These are phyloP conservation scores for Nomada ruficornis DNA, from an alignment of 2,888 invertebrate genomes.

Conservation along the genomic window DNA sequence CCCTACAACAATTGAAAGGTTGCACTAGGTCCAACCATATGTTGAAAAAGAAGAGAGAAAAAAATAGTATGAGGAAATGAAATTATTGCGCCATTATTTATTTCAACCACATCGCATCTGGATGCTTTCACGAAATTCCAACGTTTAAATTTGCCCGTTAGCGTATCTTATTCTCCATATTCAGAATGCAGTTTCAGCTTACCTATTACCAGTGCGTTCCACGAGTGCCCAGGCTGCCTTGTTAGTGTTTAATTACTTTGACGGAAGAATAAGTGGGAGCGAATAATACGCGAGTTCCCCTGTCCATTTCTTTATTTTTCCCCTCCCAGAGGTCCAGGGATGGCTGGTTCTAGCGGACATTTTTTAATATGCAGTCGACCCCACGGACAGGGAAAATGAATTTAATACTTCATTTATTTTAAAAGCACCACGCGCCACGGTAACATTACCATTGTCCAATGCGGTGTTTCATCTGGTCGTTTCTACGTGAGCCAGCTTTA, in stretches of 20 bases:
- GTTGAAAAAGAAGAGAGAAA: not conserved
- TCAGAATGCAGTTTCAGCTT: constrained; percentile 31
- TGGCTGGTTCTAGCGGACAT: constrained; percentile 39
- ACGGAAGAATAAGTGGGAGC: constrained; percentile 59
- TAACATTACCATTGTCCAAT: constrained; percentile 31
- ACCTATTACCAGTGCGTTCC: constrained; percentile 43
- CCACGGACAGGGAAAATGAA: constrained; percentile 68
- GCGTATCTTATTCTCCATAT: not conserved
- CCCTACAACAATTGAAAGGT: too few relatives aligned
- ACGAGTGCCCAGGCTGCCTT: constrained; percentile 55
- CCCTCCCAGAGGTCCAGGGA: not conserved
- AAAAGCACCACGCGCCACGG: constrained; percentile 33
- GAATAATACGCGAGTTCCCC: constrained; percentile 35
- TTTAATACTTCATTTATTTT: constrained; percentile 73
- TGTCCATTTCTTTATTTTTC: constrained; percentile 26
- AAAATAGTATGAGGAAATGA: constrained; percentile 1
- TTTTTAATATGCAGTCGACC: constrained; percentile 68
- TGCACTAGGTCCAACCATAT: too few relatives aligned
- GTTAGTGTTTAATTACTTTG: constrained; percentile 72
- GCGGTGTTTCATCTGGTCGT: constrained; percentile 12
- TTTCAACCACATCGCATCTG: not conserved
- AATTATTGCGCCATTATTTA: constrained; percentile 9
- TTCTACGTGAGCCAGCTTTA: constrained; percentile 35
- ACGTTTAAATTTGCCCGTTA: not conserved
- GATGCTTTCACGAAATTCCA: not conserved